Evolutionary conservation across 2,888 invertebrate species (phyloP).

Genomic region (Drosophila meridionalis): DNA sequence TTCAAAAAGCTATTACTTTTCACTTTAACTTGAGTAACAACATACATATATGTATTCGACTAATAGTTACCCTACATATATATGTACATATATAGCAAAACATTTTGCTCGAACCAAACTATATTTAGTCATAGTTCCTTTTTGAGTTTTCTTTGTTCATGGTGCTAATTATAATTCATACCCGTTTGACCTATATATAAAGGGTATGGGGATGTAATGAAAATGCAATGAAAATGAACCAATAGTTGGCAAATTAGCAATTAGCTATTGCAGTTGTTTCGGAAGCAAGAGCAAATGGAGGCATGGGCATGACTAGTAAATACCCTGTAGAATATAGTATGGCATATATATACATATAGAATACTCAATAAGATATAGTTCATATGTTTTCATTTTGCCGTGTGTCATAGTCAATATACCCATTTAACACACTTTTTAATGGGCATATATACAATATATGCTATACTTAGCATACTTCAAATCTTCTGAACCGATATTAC

Average conservation of each 20-base stretch:
- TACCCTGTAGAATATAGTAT: neutral
- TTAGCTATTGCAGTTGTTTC: neutral
- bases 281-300: neutral
- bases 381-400: neutral
- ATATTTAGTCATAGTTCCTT: no score
- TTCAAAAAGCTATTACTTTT: no score
- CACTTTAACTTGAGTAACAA: neutral
- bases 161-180: neutral
- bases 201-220: neutral
- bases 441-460: neutral
- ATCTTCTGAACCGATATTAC: neutral
- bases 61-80: neutral
- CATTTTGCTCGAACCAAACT: no score
- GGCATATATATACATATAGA: neutral
- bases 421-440: neutral
- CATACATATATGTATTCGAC: neutral
- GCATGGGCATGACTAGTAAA: neutral
- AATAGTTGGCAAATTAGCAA: neutral
- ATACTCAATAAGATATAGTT: neutral
- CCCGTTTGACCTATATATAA: conserved; percentile 5
- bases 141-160: neutral
- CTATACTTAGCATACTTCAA: neutral
- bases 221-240: neutral
- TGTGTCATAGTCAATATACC: neutral
- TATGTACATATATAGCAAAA: neutral